Conservation (phyloP, 2,797 vertebrate species). For the Trachops cirrhosus region DNA sequence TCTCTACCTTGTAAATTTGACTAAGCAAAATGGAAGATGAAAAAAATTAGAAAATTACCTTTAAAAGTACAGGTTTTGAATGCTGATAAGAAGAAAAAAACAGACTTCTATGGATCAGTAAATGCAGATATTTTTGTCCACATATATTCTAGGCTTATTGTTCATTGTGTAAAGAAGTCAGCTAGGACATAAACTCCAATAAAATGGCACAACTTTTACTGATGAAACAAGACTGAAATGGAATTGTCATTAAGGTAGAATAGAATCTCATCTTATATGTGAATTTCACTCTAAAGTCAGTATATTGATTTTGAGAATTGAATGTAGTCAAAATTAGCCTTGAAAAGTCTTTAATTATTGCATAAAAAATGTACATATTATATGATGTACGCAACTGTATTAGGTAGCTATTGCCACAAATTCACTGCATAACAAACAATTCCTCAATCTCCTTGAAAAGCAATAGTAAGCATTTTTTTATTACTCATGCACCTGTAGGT, state of each 20-base stretch:
- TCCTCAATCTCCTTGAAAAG: not conserved
- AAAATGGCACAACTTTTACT: not conserved
- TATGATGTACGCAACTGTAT: not conserved
- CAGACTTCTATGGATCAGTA: not conserved
- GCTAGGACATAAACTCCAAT: not conserved
- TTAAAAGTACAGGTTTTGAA: not conserved
- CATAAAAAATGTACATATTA: not conserved
- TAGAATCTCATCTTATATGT: not conserved
- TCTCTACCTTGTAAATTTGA: constrained; percentile 53
- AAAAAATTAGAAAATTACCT: constrained; percentile 23
- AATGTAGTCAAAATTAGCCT: not conserved
- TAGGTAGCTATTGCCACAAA: not conserved
- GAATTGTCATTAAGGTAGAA: not conserved
- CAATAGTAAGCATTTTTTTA: not conserved
- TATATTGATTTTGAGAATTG: not conserved
- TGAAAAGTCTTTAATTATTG: not conserved
- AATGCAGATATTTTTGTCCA: not conserved
- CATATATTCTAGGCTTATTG: not conserved
- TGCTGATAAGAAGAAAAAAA: not conserved
- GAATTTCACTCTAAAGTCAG: not conserved
- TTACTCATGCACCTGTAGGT: not conserved
- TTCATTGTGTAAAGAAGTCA: not conserved
- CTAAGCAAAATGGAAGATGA: constrained; percentile 26
- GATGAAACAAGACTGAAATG: not conserved
- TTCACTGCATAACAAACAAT: not conserved